Evolutionary conservation across 2,113 vertebrate genomes (phyloP), one percentile per base, ranked within the genome.

Genomic region (Coturnix japonica): DNA sequence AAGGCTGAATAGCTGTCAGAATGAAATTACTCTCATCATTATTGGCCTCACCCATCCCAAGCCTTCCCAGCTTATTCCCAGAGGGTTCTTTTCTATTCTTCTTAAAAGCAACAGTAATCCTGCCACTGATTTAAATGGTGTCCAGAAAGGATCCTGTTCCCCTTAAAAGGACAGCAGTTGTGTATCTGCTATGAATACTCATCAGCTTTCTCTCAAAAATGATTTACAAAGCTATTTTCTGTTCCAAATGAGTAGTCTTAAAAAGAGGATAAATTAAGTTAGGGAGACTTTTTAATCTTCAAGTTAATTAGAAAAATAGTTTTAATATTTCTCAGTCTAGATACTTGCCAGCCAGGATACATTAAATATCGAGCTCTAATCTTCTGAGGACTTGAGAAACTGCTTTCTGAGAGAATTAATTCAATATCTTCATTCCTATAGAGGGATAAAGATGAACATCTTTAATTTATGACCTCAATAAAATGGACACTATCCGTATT

Each of bases 311-410:
- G 86, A 93, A 86, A 67, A 80, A 91, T 47, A 91, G 77, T 75
- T 91, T 77, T 71, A 89, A 57, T 81, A 82, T 64, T 95, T 96
- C 86, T 95, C 78, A 94, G 43, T 64, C 92, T 78, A 92, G 90
- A 90, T 93, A 97, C 98, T 99, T 97, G 98, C 99, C 99, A 99
- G 97, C 99, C 99, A 82, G 99, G 99, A 92, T 98, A 99, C 95
- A 99, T 98, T 95, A 99, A 98, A 54, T 99, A 99, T 80, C 99
- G 98, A 51, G 98, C 97, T 96, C 97, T 98, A 87, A 98, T 97
- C 99, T 99, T 99, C 96, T 97, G 98, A 21, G 98, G 96, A 90
- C 97, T 97, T 51, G 96, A 98, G 93, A 99, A 99, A 96, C 98
- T 98, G 96, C 96, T 98, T 87, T 98, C 98, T 69, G 98, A 99